Evolutionary conservation across 2,888 invertebrate species (phyloP).

Genomic region (Papilio elwesi): DNA sequence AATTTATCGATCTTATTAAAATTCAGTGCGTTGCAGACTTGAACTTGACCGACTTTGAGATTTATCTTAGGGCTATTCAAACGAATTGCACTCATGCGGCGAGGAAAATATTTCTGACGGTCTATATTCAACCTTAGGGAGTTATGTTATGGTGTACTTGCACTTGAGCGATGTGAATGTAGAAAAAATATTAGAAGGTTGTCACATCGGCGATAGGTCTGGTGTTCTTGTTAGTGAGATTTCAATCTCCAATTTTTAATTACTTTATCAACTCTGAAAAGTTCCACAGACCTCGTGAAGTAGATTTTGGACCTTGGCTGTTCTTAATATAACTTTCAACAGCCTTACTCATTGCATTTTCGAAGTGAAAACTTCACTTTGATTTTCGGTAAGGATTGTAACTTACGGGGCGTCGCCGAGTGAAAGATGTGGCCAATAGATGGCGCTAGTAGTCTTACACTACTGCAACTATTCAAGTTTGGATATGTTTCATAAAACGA

Average conservation of each 20-base stretch:
- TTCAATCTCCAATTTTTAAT: background rate
- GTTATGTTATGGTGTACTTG: background rate
- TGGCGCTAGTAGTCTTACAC: too few species aligned
- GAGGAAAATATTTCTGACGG: background rate
- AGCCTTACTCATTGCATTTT: too few species aligned
- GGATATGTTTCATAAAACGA: too few species aligned
- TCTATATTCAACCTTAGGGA: background rate
- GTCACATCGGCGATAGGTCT: background rate
- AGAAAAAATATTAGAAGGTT: background rate
- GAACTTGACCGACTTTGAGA: conserved; percentile 11
- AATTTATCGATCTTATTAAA: background rate
- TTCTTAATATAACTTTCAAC: too few species aligned
- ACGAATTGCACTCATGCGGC: background rate
- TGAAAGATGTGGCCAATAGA: too few species aligned
- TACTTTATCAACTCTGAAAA: background rate
- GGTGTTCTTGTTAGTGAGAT: background rate
- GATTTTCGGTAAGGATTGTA: too few species aligned
- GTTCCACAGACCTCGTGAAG: too few species aligned
- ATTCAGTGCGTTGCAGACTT: background rate
- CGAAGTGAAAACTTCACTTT: too few species aligned
- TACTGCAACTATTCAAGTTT: too few species aligned
- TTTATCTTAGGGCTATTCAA: conserved; percentile 6
- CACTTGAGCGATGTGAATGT: background rate
- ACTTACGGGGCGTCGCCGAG: too few species aligned
- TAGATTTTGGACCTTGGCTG: too few species aligned